Conservation (phyloP, 1,140 invertebrate genomes). For the Microplitis demolitor region DNA sequence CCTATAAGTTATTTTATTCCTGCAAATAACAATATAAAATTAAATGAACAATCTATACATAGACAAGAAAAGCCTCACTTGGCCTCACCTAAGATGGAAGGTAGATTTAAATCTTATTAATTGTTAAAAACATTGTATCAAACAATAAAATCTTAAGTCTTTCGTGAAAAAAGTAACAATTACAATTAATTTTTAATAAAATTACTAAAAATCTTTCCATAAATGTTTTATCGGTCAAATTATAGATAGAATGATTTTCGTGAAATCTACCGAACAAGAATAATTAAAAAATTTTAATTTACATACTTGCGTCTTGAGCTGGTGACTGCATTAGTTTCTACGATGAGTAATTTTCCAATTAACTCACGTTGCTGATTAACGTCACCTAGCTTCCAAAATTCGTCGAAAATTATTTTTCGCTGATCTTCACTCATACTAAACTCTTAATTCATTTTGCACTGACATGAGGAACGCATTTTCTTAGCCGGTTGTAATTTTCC, state of each 20-base stretch:
- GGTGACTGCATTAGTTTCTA: constrained; percentile 4
- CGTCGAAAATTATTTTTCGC: constrained; percentile 17
- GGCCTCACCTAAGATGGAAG: neutral
- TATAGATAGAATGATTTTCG: neutral
- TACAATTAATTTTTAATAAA: neutral
- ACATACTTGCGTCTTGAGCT: constrained; percentile 7
- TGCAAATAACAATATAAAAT: constrained; percentile 4
- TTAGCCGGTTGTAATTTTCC: constrained; percentile 10
- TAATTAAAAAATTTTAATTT: neutral
- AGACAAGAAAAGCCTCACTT: neutral
- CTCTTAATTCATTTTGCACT: constrained; percentile 15
- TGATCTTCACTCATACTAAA: constrained; percentile 8
- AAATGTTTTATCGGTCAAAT: neutral
- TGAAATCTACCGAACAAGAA: neutral
- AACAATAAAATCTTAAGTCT: no score
- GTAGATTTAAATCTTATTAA: neutral
- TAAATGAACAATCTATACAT: neutral
- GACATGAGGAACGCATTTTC: constrained; percentile 17
- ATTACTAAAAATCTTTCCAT: neutral
- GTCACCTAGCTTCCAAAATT: constrained; percentile 19
- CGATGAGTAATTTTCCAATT: constrained; percentile 10
- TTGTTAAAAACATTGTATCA: no score
- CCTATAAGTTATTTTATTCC: constrained; percentile 17
- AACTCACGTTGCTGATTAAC: constrained; percentile 20
- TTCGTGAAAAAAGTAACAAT: neutral